Evolutionary conservation across 2,888 invertebrate genomes (phyloP).

Genomic region (Hoplodrina ambigua): DNA sequence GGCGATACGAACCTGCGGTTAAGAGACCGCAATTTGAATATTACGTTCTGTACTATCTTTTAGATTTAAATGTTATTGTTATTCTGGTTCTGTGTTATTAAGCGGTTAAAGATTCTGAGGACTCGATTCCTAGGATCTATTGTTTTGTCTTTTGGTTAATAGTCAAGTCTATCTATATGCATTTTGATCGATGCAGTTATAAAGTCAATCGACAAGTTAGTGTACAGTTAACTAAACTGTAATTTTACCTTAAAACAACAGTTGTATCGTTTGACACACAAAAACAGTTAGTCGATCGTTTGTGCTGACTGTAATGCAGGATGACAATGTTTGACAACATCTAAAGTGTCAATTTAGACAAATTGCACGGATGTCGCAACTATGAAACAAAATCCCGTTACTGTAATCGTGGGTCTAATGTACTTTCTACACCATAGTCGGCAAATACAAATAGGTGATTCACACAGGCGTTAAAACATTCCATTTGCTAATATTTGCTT

Average conservation of each 20-base stretch:
- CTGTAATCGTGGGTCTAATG: slow-evolving; percentile 30
- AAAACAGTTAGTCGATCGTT: slow-evolving; percentile 51
- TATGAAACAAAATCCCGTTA: slow-evolving; percentile 54
- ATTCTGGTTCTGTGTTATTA: slow-evolving; percentile 50
- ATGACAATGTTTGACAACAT: slow-evolving; percentile 58
- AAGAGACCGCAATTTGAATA: slow-evolving; percentile 72
- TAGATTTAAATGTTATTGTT: slow-evolving; percentile 59
- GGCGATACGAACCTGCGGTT: slow-evolving; percentile 67
- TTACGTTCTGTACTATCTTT: slow-evolving; percentile 53
- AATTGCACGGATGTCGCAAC: slow-evolving; percentile 57
- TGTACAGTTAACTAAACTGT: slow-evolving; percentile 22
- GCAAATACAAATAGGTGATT: slow-evolving; percentile 54
- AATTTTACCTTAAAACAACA: slow-evolving; percentile 28
- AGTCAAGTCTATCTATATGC: neutral
- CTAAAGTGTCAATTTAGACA: slow-evolving; percentile 59
- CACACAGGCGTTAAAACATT: slow-evolving; percentile 51
- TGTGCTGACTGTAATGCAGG: slow-evolving; percentile 36
- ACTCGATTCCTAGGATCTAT: slow-evolving; percentile 14
- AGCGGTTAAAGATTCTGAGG: slow-evolving; percentile 31
- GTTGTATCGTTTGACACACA: slow-evolving; percentile 32
- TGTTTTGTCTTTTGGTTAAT: slow-evolving; percentile 12
- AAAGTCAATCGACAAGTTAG: slow-evolving; percentile 11
- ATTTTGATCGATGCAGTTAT: slow-evolving; percentile 11
- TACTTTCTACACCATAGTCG: slow-evolving; percentile 45
- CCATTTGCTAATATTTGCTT: slow-evolving; percentile 65